Percentiles rank a stretch among this genome's conserved stretches.
Evolutionary conservation across 2,797 vertebrate genomes (phyloP).

Genomic region (Philypnodon macrostomus): DNA sequence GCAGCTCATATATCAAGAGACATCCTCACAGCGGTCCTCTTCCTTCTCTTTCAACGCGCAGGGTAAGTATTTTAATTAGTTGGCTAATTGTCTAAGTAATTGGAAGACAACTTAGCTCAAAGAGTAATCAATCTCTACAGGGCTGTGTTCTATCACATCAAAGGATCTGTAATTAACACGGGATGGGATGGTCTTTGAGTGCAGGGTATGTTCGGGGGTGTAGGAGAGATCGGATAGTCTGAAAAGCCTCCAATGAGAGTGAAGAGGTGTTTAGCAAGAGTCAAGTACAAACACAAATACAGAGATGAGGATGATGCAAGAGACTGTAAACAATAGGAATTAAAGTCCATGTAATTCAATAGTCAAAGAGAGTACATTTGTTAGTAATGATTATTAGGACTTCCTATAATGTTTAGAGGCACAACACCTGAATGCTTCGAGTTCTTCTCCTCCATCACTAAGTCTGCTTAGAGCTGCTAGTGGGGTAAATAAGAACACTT

Average conservation of each 20-base stretch:
- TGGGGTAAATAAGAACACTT: too few relatives aligned
- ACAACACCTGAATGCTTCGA: too few relatives aligned
- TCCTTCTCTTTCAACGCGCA: slow-evolving; percentile 92
- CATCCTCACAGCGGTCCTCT: slow-evolving; percentile 79
- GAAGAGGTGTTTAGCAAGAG: slow-evolving; percentile 63
- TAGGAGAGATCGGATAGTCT: slow-evolving; percentile 68
- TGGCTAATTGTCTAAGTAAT: slow-evolving; percentile 99
- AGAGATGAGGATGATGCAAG: slow-evolving; percentile 50
- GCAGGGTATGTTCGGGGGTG: too few relatives aligned
- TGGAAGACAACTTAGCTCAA: slow-evolving; percentile 99
- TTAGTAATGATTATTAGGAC: not conserved
- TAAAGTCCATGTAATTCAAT: slow-evolving; percentile 14
- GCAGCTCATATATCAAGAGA: slow-evolving; percentile 88
- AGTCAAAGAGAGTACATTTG: not conserved
- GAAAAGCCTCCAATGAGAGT: slow-evolving; percentile 60
- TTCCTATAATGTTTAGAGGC: too few relatives aligned
- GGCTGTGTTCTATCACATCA: slow-evolving; percentile 97
- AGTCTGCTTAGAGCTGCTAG: too few relatives aligned
- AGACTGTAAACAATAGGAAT: slow-evolving; percentile 48
- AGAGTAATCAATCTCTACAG: slow-evolving; percentile 99
- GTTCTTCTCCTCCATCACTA: too few relatives aligned
- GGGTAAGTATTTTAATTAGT: slow-evolving; percentile 99
- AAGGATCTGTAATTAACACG: slow-evolving; percentile 97
- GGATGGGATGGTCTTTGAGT: slow-evolving; percentile 80
- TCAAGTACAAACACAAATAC: slow-evolving; percentile 41